Conservation (phyloP, 1,140 invertebrate species). For the Leptopilina clavipes region DNA sequence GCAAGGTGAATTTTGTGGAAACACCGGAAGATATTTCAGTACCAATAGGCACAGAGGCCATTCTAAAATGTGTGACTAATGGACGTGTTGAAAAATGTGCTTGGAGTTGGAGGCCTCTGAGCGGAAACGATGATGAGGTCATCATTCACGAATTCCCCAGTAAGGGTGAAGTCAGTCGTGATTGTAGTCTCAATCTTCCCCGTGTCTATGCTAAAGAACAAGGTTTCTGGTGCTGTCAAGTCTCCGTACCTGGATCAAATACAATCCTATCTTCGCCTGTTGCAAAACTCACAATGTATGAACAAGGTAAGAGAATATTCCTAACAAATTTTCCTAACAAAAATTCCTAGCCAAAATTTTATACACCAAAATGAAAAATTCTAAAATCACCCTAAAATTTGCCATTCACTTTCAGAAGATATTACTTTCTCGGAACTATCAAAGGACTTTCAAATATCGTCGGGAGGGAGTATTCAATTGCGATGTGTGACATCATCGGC, state of each 20-base stretch:
- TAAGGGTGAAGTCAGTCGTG: slow-evolving; percentile 65
- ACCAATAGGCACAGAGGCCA: slow-evolving; percentile 59
- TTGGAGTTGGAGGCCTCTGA: slow-evolving; percentile 68
- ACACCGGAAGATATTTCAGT: slow-evolving; percentile 63
- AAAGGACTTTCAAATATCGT: slow-evolving; percentile 70
- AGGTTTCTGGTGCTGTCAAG: slow-evolving; percentile 70
- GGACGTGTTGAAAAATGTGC: slow-evolving; percentile 68
- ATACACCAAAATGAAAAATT: no score
- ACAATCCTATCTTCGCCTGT: slow-evolving; percentile 58
- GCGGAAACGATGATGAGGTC: slow-evolving; percentile 55
- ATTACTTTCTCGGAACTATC: slow-evolving; percentile 71
- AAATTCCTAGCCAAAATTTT: no score
- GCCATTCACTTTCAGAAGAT: slow-evolving; percentile 57
- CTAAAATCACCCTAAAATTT: no score
- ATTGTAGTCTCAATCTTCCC: slow-evolving; percentile 67
- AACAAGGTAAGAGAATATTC: slow-evolving; percentile 69
- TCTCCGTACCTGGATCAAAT: slow-evolving; percentile 60
- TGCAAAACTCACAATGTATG: slow-evolving; percentile 65
- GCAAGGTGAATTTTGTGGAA: slow-evolving; percentile 68
- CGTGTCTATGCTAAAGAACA: slow-evolving; percentile 63
- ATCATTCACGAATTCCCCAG: slow-evolving; percentile 66
- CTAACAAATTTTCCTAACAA: no score
- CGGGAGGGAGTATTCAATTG: slow-evolving; percentile 66
- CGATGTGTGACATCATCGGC: slow-evolving; percentile 67
- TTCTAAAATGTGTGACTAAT: slow-evolving; percentile 67